Evolutionary conservation across 2,888 invertebrate genomes (phyloP).

Genomic region (Apodemia mormo): DNA sequence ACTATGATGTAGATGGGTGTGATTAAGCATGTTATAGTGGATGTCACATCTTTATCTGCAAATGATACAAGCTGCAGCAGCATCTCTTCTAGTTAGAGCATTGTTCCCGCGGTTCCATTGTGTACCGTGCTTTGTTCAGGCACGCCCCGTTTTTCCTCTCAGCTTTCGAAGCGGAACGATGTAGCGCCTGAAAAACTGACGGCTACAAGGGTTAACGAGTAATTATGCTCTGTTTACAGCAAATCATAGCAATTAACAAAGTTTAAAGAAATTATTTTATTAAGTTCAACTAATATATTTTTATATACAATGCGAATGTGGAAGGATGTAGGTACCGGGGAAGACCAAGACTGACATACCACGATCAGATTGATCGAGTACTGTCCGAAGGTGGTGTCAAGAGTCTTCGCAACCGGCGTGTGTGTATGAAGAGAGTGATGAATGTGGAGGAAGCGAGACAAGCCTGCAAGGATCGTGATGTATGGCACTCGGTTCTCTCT

Average conservation of each 20-base stretch:
- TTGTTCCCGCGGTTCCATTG: conserved; percentile 73
- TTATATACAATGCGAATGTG: too few relatives aligned
- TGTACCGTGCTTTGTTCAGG: conserved; percentile 69
- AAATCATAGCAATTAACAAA: conserved; percentile 8
- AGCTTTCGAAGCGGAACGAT: conserved; percentile 62
- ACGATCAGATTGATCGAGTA: too few relatives aligned
- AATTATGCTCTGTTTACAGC: conserved; percentile 39
- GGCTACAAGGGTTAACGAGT: conserved; percentile 45
- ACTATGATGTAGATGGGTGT: background rate
- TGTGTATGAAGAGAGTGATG: too few relatives aligned
- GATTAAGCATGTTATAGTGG: conserved; percentile 40
- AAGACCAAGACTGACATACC: too few relatives aligned
- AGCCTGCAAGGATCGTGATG: too few relatives aligned
- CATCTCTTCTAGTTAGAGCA: conserved; percentile 66
- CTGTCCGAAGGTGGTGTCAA: too few relatives aligned
- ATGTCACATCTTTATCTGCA: conserved; percentile 65
- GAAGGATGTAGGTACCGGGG: too few relatives aligned
- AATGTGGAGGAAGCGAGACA: too few relatives aligned
- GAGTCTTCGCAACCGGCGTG: too few relatives aligned
- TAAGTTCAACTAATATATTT: background rate
- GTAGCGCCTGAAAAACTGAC: conserved; percentile 52
- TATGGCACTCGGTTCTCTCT: too few relatives aligned
- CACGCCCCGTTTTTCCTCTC: conserved; percentile 76
- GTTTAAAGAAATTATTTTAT: background rate
- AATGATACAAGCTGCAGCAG: conserved; percentile 68